These are phyloP conservation scores for Indri indri DNA, from an alignment of 2,113 vertebrate species.

Conservation along the genomic window DNA sequence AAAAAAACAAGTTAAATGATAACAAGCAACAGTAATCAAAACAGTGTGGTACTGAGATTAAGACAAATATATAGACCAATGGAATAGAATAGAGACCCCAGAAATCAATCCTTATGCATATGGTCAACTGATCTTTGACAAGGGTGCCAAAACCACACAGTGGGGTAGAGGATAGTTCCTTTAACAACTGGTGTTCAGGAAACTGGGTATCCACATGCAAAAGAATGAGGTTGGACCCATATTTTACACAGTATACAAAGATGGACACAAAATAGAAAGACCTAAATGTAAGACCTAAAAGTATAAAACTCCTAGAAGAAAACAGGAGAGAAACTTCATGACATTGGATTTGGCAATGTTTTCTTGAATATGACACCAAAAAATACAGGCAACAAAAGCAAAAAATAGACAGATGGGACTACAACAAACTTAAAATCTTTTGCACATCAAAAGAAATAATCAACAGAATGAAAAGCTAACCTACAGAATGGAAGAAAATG, in stretches of 20 bases:
- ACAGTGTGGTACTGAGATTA: not conserved
- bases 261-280: not conserved
- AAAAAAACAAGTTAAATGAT: not conserved
- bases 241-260: not conserved
- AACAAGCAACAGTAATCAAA: not conserved
- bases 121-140: not conserved
- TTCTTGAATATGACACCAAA: not conserved
- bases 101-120: not conserved
- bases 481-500: not conserved
- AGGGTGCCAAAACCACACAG: not conserved
- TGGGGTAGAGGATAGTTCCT: not conserved
- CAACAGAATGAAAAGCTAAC: not conserved
- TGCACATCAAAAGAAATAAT: not conserved
- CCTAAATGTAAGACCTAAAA: not conserved
- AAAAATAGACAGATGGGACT: not conserved
- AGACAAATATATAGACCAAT: not conserved
- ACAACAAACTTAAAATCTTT: not conserved
- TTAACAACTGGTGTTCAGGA: not conserved
- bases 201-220: not conserved
- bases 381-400: not conserved
- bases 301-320: not conserved
- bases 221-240: not conserved
- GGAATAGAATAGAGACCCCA: not conserved
- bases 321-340: not conserved
- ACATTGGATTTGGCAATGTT: not conserved